These are phyloP conservation scores for Pachypeltis micranthus DNA, from an alignment of 1,140 invertebrate genomes.

Conservation along the genomic window DNA sequence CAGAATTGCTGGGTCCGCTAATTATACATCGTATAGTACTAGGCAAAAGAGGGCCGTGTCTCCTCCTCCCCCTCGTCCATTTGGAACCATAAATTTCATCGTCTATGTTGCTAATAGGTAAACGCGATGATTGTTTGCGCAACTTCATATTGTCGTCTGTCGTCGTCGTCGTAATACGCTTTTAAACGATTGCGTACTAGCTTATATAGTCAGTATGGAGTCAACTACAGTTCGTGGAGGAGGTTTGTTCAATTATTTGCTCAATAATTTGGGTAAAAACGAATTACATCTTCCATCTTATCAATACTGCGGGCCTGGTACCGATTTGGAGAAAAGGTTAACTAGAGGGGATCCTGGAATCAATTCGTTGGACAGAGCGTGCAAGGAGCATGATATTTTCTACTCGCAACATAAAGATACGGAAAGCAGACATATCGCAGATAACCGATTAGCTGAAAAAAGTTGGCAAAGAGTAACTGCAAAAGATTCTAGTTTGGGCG, in stretches of 20 bases:
- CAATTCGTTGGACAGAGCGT: conserved; percentile 35
- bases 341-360: conserved; percentile 33
- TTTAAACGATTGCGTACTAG: background rate
- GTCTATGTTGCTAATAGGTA: background rate
- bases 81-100: background rate
- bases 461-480: too few relatives aligned
- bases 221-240: background rate
- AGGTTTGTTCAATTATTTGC: background rate
- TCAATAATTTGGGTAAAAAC: background rate
- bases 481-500: conserved; percentile 31
- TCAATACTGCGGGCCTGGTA: conserved; percentile 35
- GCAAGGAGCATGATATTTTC: conserved; percentile 36
- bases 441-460: too few relatives aligned
- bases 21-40: conserved; percentile 29
- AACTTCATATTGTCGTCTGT: background rate
- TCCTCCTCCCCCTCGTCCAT: background rate
- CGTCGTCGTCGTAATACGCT: background rate
- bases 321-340: conserved; percentile 34
- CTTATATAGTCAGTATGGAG: background rate
- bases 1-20: conserved; percentile 30
- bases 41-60: conserved; percentile 28
- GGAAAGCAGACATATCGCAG: too few relatives aligned
- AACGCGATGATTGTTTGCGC: background rate
- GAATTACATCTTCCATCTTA: conserved; percentile 16
- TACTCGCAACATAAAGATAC: conserved; percentile 30